phyloP scores from a whole-genome alignment of 1,140 invertebrate species.

The Dendrolimus kikuchii region DNA sequence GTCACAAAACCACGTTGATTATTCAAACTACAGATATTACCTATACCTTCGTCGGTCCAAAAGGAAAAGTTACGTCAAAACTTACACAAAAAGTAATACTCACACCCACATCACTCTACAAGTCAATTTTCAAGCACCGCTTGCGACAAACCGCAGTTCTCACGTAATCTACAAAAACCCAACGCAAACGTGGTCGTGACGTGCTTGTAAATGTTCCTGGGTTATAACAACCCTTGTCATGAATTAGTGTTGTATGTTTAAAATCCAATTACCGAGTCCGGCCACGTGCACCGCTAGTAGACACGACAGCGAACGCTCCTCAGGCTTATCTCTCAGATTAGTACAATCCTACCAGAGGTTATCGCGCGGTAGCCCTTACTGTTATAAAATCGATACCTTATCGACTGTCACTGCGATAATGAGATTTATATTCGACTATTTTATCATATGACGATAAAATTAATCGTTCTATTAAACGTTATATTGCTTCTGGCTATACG shows the following conservation, averaged over 20 bases:
- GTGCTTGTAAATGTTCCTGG: slow-evolving; percentile 42
- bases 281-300: slow-evolving; percentile 37
- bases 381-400: slow-evolving; percentile 45
- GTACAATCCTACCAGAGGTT: slow-evolving; percentile 46
- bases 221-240: slow-evolving; percentile 40
- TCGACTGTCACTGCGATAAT: slow-evolving; percentile 42
- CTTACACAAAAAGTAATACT: slow-evolving; percentile 25
- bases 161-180: slow-evolving; percentile 29
- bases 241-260: slow-evolving; percentile 44
- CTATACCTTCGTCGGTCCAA: no score
- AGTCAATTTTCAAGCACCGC: slow-evolving; percentile 15
- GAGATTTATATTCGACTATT: slow-evolving; percentile 50
- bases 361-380: slow-evolving; percentile 56
- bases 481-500: no score
- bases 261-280: slow-evolving; percentile 40
- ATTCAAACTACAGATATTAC: no score
- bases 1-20: no score
- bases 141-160: slow-evolving; percentile 20
- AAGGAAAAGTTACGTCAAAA: neutral
- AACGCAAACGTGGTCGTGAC: slow-evolving; percentile 37
- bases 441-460: slow-evolving; percentile 48
- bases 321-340: slow-evolving; percentile 54
- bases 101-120: slow-evolving; percentile 42
- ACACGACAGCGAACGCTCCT: slow-evolving; percentile 26
- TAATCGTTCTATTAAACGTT: slow-evolving; percentile 25